phyloP scores from a whole-genome alignment of 2,888 invertebrate species.

The Ophion ventricosus region DNA sequence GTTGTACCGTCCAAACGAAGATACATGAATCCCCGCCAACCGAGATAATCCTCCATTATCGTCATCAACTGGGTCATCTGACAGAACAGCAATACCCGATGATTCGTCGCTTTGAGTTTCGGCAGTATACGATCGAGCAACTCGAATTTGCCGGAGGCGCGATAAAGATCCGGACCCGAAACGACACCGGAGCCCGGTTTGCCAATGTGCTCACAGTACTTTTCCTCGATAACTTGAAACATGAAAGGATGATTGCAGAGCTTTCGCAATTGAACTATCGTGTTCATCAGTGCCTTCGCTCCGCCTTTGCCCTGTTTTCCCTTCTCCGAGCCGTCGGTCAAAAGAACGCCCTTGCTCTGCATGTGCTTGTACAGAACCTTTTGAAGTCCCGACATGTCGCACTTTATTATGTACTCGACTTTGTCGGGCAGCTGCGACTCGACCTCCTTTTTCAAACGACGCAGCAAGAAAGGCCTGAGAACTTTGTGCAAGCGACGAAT shows the following conservation, averaged over 20 bases:
- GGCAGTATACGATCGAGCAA: slow-evolving; percentile 98
- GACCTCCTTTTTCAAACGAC: slow-evolving; percentile 99
- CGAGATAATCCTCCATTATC: slow-evolving; percentile 98
- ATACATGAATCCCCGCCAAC: slow-evolving; percentile 95
- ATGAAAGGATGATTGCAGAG: slow-evolving; percentile 99
- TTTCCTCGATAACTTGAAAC: slow-evolving; percentile 99
- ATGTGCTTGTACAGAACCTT: slow-evolving; percentile 97
- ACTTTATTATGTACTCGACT: slow-evolving; percentile 99
- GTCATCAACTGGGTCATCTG: slow-evolving; percentile 99
- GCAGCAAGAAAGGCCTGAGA: slow-evolving; percentile 96
- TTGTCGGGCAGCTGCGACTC: slow-evolving; percentile 99
- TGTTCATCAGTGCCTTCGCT: slow-evolving; percentile 99
- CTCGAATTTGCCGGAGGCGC: slow-evolving; percentile 99
- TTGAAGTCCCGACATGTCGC: slow-evolving; percentile 99
- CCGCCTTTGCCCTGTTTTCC: slow-evolving; percentile 97
- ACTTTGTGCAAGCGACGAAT: slow-evolving; percentile 99
- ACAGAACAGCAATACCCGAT: slow-evolving; percentile 99
- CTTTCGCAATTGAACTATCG: slow-evolving; percentile 98
- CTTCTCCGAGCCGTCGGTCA: slow-evolving; percentile 98
- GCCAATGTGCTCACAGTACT: slow-evolving; percentile 96
- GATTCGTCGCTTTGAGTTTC: slow-evolving; percentile 95
- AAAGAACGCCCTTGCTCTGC: slow-evolving; percentile 97
- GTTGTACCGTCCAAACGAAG: slow-evolving; percentile 98
- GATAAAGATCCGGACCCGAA: slow-evolving; percentile 94
- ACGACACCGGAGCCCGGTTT: slow-evolving; percentile 89